These are phyloP conservation scores for Agrotis puta DNA, from an alignment of 2,888 invertebrate species.

Conservation along the genomic window DNA sequence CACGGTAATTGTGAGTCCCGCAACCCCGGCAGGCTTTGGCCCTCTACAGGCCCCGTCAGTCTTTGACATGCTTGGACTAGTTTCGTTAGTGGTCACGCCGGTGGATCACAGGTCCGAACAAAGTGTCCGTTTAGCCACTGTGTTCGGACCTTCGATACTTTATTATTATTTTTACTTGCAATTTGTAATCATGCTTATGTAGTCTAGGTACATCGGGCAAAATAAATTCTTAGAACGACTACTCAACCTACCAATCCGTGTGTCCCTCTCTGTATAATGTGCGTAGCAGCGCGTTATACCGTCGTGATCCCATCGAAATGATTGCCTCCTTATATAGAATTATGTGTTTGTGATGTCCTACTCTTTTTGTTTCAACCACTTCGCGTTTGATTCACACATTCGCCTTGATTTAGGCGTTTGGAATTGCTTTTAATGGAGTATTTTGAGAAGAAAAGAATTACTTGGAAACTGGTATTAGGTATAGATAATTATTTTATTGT, in stretches of 20 bases:
- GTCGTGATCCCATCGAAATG: constrained; percentile 83
- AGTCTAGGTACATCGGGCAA: no score
- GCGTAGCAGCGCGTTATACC: constrained; percentile 81
- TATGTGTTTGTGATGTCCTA: constrained; percentile 80
- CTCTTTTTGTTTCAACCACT: constrained; percentile 55
- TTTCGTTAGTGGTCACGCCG: no score
- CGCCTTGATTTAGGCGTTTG: constrained; percentile 15
- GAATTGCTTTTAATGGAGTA: constrained; percentile 12
- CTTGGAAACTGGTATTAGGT: neutral
- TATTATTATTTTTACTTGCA: no score
- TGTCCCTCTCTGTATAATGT: constrained; percentile 74
- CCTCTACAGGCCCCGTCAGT: no score
- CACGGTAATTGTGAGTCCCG: no score
- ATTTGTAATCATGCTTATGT: no score
- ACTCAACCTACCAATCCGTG: constrained; percentile 43
- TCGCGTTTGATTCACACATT: constrained; percentile 35
- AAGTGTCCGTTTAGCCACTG: no score
- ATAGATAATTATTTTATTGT: constrained; percentile 13
- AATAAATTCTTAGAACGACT: no score
- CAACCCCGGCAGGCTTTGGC: no score
- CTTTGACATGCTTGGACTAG: no score
- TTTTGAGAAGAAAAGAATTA: neutral
- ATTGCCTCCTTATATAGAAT: constrained; percentile 85
- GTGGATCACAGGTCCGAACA: no score
- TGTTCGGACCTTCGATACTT: no score